Conservation (phyloP, 2,113 vertebrate genomes). For the Etheostoma cragini region DNA sequence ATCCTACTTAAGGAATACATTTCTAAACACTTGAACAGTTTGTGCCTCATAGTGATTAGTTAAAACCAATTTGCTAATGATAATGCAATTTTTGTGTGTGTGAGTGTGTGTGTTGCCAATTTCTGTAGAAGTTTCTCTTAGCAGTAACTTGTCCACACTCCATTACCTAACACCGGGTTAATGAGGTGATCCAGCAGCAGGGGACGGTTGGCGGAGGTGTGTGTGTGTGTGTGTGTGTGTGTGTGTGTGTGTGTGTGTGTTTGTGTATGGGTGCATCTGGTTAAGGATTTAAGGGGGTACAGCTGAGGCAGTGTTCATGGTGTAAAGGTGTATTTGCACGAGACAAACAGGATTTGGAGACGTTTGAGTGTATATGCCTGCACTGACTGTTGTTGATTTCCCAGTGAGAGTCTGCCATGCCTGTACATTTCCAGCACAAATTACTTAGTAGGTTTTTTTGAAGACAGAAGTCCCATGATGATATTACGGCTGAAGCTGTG, state of each 20-base stretch:
- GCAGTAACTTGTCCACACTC: constrained; percentile 63
- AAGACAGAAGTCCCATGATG: constrained; percentile 20
- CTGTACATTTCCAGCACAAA: constrained; percentile 33
- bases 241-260: no score
- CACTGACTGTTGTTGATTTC: constrained; percentile 45
- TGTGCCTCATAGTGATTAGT: not conserved
- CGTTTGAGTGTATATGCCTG: constrained; percentile 21
- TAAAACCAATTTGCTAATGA: constrained; percentile 10
- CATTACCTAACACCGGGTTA: constrained; percentile 52
- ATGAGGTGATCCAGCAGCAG: constrained; percentile 71
- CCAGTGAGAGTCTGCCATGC: not conserved
- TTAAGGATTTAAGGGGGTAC: not conserved
- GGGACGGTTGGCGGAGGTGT: constrained; percentile 21
- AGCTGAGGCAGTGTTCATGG: not conserved
- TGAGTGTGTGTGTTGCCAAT: constrained; percentile 7
- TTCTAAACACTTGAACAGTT: not conserved
- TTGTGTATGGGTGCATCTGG: not conserved
- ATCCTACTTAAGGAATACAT: not conserved
- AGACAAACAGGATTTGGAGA: constrained; percentile 16
- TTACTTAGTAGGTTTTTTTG: constrained; percentile 13
- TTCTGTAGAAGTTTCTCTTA: constrained; percentile 11
- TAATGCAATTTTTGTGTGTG: constrained; percentile 10
- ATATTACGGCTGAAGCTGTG: not conserved
- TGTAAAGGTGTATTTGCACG: not conserved
- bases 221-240: no score